Base-by-base conservation (phyloP, 2,888 invertebrate genomes). In the Macrosoma leucophasiata region DNA sequence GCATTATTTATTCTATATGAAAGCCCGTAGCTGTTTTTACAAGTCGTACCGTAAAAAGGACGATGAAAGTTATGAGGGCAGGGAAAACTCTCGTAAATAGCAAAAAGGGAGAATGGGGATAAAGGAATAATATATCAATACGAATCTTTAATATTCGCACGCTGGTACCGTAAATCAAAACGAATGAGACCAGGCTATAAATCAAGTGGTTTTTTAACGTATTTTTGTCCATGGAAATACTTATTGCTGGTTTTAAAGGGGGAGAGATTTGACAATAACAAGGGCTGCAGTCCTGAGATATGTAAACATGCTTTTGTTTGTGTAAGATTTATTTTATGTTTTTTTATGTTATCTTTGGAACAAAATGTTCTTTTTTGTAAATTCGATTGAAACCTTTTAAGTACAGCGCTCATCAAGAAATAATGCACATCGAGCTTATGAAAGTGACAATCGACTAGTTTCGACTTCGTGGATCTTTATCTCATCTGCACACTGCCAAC, bases 71-170 rank as follows among this genome's bases (percentile, higher is more conserved):
- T 81, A 81, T 75, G 76, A 77, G 75, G 73, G 76, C 71, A 58
- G 72, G 77, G 69, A 65, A 68, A 68, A 67, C 58, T 70, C 77
- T 70, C 79, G 78, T 81, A 82, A 82, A 82, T 82, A 79, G 75
- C 72, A 65, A 66, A 59, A 65, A 66, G 68, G 74, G 75, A 76
- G 70, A 81, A 78, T 70, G 62, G 67, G 82, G 78, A 84, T 81
- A 79, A 79, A 79, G 76, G 78, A 77, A 81, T 81, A 84, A 84
- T 84, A 82, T 82, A 82, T 82, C 82, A 84, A 81, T 84, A 78
- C 73, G 78, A 81, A 77, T 84, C 79, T 81, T 82, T 84, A 82
- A 81, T 84, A 82, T 81, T 81, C 76, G 76, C 72, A 70, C 70
- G 67, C 63, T 55, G 65, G 63, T 63, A 58, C 69, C 76, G 74